A percentile compares a stretch with the other conserved stretches of the same genome.
These are phyloP conservation scores for Lerista edwardsae DNA, from an alignment of 2,797 vertebrate species.

Conservation along the genomic window DNA sequence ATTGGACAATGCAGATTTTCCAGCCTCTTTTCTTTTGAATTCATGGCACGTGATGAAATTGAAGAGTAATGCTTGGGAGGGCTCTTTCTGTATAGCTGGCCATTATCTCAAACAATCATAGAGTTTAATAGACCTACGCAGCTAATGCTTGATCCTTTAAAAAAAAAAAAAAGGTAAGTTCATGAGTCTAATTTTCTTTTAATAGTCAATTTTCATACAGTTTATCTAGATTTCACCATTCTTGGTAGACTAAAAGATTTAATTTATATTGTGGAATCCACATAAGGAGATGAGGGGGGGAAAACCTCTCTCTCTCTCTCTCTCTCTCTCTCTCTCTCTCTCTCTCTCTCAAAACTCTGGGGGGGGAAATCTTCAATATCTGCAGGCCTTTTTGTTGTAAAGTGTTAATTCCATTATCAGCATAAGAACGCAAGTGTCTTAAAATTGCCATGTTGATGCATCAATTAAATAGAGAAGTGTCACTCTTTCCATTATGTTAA, in stretches of 20 bases:
- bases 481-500: slow-evolving; percentile 62
- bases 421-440: slow-evolving; percentile 41
- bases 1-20: slow-evolving; percentile 12
- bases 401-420: slow-evolving; percentile 53
- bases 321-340: no score
- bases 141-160: slow-evolving; percentile 49
- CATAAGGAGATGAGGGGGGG: neutral
- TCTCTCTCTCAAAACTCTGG: no score
- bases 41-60: neutral
- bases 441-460: slow-evolving; percentile 55
- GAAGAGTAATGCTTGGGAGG: slow-evolving; percentile 25
- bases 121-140: slow-evolving; percentile 51
- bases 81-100: slow-evolving; percentile 21
- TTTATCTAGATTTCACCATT: slow-evolving; percentile 51
- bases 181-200: slow-evolving; percentile 64
- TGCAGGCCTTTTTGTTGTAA: slow-evolving; percentile 56
- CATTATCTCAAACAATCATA: slow-evolving; percentile 35
- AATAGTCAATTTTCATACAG: slow-evolving; percentile 60
- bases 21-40: slow-evolving; percentile 11
- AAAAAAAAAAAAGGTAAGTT: slow-evolving; percentile 22
- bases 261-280: slow-evolving; percentile 51
- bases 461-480: slow-evolving; percentile 57
- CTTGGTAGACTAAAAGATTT: slow-evolving; percentile 46
- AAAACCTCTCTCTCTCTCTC: no score
- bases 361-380: slow-evolving; percentile 22